Percentiles rank a stretch among this genome's conserved stretches.
Conservation (phyloP, 1,140 invertebrate genomes). For the Lepidurus packardi region DNA sequence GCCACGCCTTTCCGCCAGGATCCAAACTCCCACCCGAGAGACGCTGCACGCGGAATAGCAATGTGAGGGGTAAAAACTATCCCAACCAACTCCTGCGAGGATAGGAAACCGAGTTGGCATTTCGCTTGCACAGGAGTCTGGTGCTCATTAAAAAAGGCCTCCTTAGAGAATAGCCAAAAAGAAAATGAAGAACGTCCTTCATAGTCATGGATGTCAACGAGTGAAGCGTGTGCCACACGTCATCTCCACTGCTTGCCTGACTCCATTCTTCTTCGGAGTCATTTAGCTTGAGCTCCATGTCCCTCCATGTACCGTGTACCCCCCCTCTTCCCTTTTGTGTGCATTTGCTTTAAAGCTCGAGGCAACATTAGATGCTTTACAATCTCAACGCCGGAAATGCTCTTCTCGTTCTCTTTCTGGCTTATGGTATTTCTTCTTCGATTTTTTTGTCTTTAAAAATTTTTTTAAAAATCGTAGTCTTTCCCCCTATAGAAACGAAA, state of each 20-base stretch:
- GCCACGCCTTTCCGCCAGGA: slow-evolving; percentile 19
- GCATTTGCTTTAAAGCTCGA: background rate
- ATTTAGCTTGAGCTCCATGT: background rate
- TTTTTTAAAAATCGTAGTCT: background rate
- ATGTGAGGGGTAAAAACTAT: background rate
- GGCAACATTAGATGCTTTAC: background rate
- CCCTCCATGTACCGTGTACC: background rate
- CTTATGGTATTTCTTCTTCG: background rate
- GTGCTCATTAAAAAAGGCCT: too few species aligned
- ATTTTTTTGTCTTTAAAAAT: background rate
- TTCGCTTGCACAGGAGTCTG: too few species aligned
- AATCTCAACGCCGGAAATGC: background rate
- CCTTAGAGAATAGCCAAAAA: background rate
- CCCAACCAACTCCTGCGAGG: background rate
- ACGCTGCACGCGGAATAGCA: background rate
- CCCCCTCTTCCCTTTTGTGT: background rate
- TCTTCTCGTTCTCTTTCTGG: background rate
- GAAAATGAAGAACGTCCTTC: slow-evolving; percentile 15
- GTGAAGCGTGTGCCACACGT: slow-evolving; percentile 17
- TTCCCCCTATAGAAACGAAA: background rate
- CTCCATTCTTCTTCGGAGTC: slow-evolving; percentile 12
- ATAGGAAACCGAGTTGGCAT: too few species aligned
- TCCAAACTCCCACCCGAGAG: background rate
- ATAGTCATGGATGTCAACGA: slow-evolving; percentile 21
- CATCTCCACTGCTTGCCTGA: slow-evolving; percentile 20